These are phyloP conservation scores for Thomomys bottae DNA, from an alignment of 2,113 vertebrate genomes.

Conservation along the genomic window DNA sequence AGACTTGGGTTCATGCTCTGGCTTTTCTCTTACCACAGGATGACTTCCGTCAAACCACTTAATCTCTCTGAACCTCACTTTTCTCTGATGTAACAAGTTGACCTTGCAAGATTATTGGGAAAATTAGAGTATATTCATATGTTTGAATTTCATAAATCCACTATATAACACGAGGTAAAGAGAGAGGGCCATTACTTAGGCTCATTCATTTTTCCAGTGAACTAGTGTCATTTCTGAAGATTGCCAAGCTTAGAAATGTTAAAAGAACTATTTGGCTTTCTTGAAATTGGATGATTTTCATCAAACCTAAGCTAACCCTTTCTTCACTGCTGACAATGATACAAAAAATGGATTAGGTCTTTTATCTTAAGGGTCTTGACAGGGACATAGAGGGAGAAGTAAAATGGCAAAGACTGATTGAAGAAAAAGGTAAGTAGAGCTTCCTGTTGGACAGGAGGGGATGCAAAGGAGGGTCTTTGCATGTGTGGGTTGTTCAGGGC, in stretches of 20 bases:
- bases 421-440: no score
- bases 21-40: conserved; percentile 8
- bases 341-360: no score
- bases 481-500: no score
- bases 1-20: background rate
- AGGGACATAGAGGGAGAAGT: no score
- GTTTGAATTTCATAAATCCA: conserved; percentile 1
- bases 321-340: background rate
- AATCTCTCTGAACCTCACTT: background rate
- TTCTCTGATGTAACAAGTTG: background rate
- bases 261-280: conserved; percentile 33
- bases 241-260: conserved; percentile 29
- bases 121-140: background rate
- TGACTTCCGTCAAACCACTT: background rate
- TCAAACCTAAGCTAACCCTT: background rate
- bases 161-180: background rate
- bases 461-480: no score
- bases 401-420: no score
- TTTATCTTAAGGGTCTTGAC: no score
- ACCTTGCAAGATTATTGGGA: background rate
- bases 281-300: background rate
- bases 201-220: conserved; percentile 9
- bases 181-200: background rate
- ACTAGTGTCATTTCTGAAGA: background rate
- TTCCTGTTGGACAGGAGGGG: no score